phyloP scores from a whole-genome alignment of 2,797 vertebrate species.

The Agapornis canus region DNA sequence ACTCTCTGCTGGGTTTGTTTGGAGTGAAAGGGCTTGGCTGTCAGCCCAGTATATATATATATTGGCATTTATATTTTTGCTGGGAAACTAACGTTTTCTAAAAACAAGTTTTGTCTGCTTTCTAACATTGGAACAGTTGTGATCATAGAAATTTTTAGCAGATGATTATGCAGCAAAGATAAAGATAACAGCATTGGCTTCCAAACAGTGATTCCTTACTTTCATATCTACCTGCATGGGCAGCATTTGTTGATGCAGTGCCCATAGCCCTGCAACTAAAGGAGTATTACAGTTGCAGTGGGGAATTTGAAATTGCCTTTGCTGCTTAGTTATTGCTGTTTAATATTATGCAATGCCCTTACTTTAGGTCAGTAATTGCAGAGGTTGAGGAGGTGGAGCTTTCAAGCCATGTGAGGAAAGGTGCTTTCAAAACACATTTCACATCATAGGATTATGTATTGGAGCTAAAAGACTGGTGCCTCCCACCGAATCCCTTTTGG shows the following conservation, averaged over 20 bases:
- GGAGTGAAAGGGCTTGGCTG: not conserved
- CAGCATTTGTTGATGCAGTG: not conserved
- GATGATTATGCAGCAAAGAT: not conserved
- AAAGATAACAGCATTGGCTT: not conserved
- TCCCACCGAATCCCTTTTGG: not conserved
- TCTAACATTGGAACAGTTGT: not conserved
- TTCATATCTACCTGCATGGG: not conserved
- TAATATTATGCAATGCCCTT: conserved; percentile 56
- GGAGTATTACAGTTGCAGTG: not conserved
- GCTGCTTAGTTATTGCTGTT: conserved; percentile 59
- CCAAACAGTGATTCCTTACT: not conserved
- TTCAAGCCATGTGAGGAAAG: not conserved
- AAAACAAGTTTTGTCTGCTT: not conserved
- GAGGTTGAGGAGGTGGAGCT: not conserved
- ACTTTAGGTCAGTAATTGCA: conserved; percentile 33
- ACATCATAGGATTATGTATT: not conserved
- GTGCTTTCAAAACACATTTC: not conserved
- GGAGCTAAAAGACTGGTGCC: not conserved
- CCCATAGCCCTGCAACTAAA: not conserved
- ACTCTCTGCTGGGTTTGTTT: not conserved
- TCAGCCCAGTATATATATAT: not conserved
- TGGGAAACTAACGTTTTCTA: not conserved
- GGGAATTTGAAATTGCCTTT: conserved; percentile 77
- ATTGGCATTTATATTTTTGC: not conserved
- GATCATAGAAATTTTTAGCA: not conserved